Evolutionary conservation across 2,797 vertebrate species (phyloP).

Genomic region (Botia kubotai): DNA sequence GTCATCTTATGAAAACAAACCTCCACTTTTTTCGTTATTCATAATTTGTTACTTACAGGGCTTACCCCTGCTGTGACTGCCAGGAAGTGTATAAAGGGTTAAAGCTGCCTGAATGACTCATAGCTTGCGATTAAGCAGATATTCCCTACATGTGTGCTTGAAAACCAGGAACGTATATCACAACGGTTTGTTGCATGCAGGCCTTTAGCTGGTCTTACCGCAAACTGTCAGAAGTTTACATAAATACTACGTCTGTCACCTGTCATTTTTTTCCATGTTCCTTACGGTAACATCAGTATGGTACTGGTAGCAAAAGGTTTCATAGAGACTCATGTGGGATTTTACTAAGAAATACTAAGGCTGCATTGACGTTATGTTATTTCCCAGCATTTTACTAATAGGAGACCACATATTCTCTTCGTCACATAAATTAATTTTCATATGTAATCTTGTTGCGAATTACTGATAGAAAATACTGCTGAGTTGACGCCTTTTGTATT

Average conservation of each 20-base stretch:
- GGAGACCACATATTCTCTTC: background rate
- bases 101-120: conserved; percentile 49
- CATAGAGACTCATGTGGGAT: background rate
- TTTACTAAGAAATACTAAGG: background rate
- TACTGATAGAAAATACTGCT: conserved; percentile 16
- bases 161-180: conserved; percentile 15
- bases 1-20: conserved; percentile 9
- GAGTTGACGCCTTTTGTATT: background rate
- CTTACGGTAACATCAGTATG: conserved; percentile 28
- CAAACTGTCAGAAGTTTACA: conserved; percentile 11
- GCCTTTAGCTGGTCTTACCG: background rate
- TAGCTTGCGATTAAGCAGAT: conserved; percentile 41
- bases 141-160: conserved; percentile 26
- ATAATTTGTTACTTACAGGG: conserved; percentile 17
- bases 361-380: background rate
- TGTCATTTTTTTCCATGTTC: conserved; percentile 14
- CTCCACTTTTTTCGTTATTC: conserved; percentile 41
- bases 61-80: conserved; percentile 39
- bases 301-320: conserved; percentile 12
- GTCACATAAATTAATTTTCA: conserved; percentile 27
- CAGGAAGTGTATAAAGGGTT: conserved; percentile 49
- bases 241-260: background rate
- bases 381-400: conserved; percentile 27
- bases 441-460: conserved; percentile 8
- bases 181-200: background rate